phyloP scores from a whole-genome alignment of 2,113 vertebrate species.

The Boulengeromyrus knoepffleri region DNA sequence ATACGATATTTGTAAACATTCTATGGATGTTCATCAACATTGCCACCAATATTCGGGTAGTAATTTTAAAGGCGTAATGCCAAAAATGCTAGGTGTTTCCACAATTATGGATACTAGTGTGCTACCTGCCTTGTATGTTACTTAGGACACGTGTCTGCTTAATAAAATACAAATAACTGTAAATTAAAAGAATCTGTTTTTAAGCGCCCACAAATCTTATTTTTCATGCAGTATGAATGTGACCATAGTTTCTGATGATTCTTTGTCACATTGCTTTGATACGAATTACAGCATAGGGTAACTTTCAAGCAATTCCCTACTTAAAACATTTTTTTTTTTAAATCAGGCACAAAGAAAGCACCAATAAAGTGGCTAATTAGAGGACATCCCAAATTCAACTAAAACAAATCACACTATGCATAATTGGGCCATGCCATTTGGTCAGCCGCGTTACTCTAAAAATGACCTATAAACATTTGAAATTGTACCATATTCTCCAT shows the following conservation, averaged over 20 bases:
- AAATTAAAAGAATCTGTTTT: neutral
- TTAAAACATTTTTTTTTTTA: neutral
- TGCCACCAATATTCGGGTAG: neutral
- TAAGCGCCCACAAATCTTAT: neutral
- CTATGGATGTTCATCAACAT: neutral
- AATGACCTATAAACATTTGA: neutral
- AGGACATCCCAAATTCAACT: neutral
- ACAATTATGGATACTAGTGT: neutral
- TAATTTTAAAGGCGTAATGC: neutral
- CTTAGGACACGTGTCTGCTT: neutral
- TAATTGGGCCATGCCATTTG: neutral
- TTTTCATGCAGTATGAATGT: neutral
- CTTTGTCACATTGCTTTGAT: neutral
- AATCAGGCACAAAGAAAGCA: neutral
- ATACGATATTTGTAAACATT: neutral
- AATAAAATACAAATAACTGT: neutral
- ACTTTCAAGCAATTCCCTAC: neutral
- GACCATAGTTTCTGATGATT: neutral
- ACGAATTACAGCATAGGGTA: neutral
- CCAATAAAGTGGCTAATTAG: neutral
- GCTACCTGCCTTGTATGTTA: neutral
- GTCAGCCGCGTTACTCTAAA: neutral
- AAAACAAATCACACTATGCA: neutral
- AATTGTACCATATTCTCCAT: neutral
- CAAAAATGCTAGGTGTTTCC: neutral